Conservation (phyloP, 2,797 vertebrate species). For the Cyprinella venusta region DNA sequence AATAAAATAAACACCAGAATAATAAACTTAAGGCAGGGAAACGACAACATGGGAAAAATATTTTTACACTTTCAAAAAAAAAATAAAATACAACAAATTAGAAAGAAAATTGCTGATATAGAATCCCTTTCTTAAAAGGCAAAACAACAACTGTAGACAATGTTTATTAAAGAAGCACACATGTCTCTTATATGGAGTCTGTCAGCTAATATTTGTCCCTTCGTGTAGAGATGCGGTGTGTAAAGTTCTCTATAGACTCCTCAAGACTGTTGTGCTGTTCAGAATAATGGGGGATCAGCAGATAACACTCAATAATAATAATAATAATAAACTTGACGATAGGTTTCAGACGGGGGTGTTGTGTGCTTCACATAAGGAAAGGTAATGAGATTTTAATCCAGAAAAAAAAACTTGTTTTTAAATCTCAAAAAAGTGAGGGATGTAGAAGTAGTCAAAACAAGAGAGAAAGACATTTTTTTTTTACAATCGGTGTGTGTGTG, state of each 20-base stretch:
- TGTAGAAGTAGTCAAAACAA: slow-evolving; percentile 58
- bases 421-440: slow-evolving; percentile 54
- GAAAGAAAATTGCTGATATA: slow-evolving; percentile 66
- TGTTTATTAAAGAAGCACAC: slow-evolving; percentile 77
- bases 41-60: slow-evolving; percentile 73
- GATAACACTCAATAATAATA: slow-evolving; percentile 53
- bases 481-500: slow-evolving; percentile 56
- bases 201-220: slow-evolving; percentile 64
- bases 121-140: slow-evolving; percentile 74
- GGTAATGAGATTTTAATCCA: slow-evolving; percentile 53
- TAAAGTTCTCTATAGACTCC: slow-evolving; percentile 68
- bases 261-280: slow-evolving; percentile 77
- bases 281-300: slow-evolving; percentile 70
- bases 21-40: slow-evolving; percentile 55
- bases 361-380: slow-evolving; percentile 70
- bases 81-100: slow-evolving; percentile 67
- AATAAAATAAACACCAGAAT: slow-evolving; percentile 56
- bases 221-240: slow-evolving; percentile 67
- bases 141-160: slow-evolving; percentile 77
- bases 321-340: slow-evolving; percentile 53
- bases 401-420: slow-evolving; percentile 47
- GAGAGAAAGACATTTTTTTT: slow-evolving; percentile 54
- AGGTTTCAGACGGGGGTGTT: slow-evolving; percentile 60
- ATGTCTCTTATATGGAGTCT: slow-evolving; percentile 54
- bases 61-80: slow-evolving; percentile 74